Percentiles rank a stretch among this genome's conserved stretches.
phyloP scores from a whole-genome alignment of 2,888 invertebrate species.

The Archaeoteleia sp. region DNA sequence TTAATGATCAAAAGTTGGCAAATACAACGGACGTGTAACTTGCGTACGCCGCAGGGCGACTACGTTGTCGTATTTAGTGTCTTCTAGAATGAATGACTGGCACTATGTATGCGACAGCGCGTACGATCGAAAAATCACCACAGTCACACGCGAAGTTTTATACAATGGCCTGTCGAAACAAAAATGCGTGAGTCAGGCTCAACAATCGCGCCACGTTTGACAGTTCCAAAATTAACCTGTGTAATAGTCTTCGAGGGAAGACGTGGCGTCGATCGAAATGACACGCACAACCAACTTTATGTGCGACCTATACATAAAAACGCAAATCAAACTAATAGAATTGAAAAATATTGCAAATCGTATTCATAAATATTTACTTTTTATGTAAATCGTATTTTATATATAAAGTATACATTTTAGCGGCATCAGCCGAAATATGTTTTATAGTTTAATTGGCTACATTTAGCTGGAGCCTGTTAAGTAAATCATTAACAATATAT shows the following conservation, averaged over 20 bases:
- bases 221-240: constrained; percentile 1
- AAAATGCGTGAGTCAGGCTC: constrained; percentile 10
- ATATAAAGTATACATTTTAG: no score
- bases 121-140: constrained; percentile 2
- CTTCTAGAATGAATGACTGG: constrained; percentile 10
- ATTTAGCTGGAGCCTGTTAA: no score
- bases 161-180: background rate
- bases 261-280: no score
- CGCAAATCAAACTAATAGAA: no score
- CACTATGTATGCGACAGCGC: background rate
- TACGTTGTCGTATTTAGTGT: constrained; percentile 2
- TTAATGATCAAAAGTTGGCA: background rate
- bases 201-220: background rate
- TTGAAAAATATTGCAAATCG: no score
- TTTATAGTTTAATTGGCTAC: no score
- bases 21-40: background rate
- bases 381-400: no score
- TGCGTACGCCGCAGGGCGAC: background rate
- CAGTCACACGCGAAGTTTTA: background rate
- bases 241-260: background rate
- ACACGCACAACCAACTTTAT: no score
- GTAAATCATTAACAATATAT: no score
- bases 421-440: no score
- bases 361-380: no score
- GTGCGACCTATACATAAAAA: no score